These are phyloP conservation scores for Chamaea fasciata DNA, from an alignment of 2,113 vertebrate species.

Conservation along the genomic window DNA sequence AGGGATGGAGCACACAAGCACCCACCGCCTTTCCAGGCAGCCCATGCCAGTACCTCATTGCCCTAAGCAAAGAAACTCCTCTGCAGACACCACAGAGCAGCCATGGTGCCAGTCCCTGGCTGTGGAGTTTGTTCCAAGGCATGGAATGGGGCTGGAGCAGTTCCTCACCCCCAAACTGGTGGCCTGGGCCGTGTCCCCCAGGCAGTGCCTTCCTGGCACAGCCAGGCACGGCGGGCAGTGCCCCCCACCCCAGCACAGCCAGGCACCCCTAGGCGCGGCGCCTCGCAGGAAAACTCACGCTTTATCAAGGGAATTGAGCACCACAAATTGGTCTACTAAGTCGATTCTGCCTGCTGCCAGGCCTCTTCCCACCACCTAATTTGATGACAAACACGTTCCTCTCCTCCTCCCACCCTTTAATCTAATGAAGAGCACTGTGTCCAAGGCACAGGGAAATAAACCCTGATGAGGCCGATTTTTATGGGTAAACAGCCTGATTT, in stretches of 20 bases:
- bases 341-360: not conserved
- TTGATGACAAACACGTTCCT: conserved; percentile 52
- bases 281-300: not conserved
- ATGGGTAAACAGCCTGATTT: conserved; percentile 38
- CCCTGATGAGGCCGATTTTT: not conserved
- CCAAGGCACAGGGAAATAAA: conserved; percentile 25
- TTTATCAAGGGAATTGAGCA: conserved; percentile 31
- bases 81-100: too few species aligned
- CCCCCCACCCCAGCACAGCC: not conserved
- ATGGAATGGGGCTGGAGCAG: accelerated
- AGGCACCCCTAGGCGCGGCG: accelerated
- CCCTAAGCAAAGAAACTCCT: not conserved
- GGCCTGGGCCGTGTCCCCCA: not conserved
- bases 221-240: not conserved
- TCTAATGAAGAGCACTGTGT: conserved; percentile 38
- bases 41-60: not conserved
- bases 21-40: not conserved
- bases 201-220: not conserved
- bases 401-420: conserved; percentile 39
- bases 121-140: not conserved
- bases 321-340: conserved; percentile 42
- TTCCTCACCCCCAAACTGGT: not conserved
- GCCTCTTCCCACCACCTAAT: conserved; percentile 35
- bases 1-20: not conserved
- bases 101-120: accelerated